These are phyloP conservation scores for Holotrichia oblita DNA, from an alignment of 1,140 invertebrate species.

Conservation along the genomic window DNA sequence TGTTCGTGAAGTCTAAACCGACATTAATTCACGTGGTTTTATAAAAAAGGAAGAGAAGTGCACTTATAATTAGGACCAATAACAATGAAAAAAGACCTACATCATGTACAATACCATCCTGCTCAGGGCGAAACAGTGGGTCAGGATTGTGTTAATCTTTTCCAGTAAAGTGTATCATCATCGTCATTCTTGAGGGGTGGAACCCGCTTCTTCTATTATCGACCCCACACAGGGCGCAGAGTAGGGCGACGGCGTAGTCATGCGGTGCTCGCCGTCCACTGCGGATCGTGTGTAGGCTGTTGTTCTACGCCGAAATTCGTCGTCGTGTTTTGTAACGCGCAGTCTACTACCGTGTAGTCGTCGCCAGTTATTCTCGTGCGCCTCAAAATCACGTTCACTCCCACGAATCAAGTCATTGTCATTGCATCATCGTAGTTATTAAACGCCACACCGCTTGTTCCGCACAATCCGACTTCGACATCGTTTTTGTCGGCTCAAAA, in stretches of 20 bases:
- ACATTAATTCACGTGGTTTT: no score
- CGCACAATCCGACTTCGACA: not conserved
- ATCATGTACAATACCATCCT: no score
- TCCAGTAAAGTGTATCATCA: conserved; percentile 31
- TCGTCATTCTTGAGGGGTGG: conserved; percentile 36
- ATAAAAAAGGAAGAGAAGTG: no score
- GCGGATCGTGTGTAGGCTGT: conserved; percentile 27
- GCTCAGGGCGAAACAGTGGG: not conserved
- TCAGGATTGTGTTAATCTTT: conserved; percentile 29
- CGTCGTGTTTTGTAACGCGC: conserved; percentile 9
- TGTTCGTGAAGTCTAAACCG: no score
- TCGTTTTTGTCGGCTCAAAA: not conserved
- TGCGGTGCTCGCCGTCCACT: conserved; percentile 33
- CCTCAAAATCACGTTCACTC: conserved; percentile 25
- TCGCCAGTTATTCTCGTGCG: not conserved
- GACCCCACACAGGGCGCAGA: conserved; percentile 42
- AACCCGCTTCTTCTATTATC: conserved; percentile 44
- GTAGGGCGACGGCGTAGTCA: conserved; percentile 35
- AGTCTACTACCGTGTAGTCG: not conserved
- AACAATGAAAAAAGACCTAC: no score
- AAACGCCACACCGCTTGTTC: not conserved
- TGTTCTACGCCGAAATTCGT: not conserved
- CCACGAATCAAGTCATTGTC: conserved; percentile 25
- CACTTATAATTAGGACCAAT: no score
- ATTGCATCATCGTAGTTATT: conserved; percentile 15